phyloP scores from a whole-genome alignment of 1,140 invertebrate species.

The Rhyzopertha dominica region DNA sequence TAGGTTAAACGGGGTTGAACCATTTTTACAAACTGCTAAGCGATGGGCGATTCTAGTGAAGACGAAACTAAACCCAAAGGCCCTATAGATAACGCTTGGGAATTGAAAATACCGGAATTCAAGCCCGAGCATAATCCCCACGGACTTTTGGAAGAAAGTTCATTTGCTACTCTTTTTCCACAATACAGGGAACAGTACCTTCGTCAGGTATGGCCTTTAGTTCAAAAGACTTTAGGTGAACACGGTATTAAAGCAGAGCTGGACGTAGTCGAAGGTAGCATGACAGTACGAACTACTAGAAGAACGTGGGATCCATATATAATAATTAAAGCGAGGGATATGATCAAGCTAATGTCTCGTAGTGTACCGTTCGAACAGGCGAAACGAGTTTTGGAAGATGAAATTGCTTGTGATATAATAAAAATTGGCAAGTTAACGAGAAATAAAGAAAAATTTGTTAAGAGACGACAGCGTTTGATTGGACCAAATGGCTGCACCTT shows the following conservation, averaged over 20 bases:
- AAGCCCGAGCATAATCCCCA: slow-evolving; percentile 86
- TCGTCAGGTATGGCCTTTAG: slow-evolving; percentile 91
- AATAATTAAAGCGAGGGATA: slow-evolving; percentile 93
- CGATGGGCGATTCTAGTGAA: slow-evolving; percentile 40
- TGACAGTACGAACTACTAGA: slow-evolving; percentile 91
- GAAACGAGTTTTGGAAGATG: slow-evolving; percentile 78
- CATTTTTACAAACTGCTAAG: slow-evolving; percentile 3
- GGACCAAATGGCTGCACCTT: slow-evolving; percentile 96
- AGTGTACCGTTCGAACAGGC: slow-evolving; percentile 98
- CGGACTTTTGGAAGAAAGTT: slow-evolving; percentile 64
- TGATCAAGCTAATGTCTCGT: slow-evolving; percentile 91
- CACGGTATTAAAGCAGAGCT: slow-evolving; percentile 84
- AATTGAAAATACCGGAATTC: slow-evolving; percentile 85
- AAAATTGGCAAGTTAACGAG: slow-evolving; percentile 89
- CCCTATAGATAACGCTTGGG: slow-evolving; percentile 80
- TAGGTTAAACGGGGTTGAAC: no score
- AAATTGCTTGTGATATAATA: slow-evolving; percentile 91
- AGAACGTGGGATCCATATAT: slow-evolving; percentile 99
- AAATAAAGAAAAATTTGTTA: slow-evolving; percentile 95
- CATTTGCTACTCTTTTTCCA: slow-evolving; percentile 66
- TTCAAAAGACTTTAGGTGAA: slow-evolving; percentile 77
- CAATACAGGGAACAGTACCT: slow-evolving; percentile 96
- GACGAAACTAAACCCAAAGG: slow-evolving; percentile 39
- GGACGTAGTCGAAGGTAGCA: slow-evolving; percentile 89
- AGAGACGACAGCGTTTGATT: slow-evolving; percentile 89